Evolutionary conservation across 2,888 invertebrate genomes (phyloP).

Genomic region (Cheilosia pagana): DNA sequence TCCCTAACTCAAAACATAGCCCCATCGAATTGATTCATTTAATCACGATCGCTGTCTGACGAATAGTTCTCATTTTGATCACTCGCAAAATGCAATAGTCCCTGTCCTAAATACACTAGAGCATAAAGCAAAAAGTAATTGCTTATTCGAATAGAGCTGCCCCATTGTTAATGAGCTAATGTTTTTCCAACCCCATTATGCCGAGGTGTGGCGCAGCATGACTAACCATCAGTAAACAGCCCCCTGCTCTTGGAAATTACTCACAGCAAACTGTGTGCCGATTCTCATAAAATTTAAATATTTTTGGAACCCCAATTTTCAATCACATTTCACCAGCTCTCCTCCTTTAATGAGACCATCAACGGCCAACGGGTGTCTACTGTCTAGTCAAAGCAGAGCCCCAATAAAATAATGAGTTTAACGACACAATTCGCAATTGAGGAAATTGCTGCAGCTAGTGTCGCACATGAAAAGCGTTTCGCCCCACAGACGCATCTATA

Average conservation of each 20-base stretch:
- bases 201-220: slow-evolving; percentile 46
- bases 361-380: too few species aligned
- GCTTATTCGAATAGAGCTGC: slow-evolving; percentile 28
- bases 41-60: background rate
- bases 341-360: slow-evolving; percentile 25
- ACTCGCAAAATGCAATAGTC: background rate
- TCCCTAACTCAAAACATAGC: too few species aligned
- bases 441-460: slow-evolving; percentile 30
- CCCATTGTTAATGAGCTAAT: slow-evolving; percentile 10
- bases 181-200: slow-evolving; percentile 40
- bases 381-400: slow-evolving; percentile 12
- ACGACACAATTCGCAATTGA: slow-evolving; percentile 63
- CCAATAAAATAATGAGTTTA: background rate
- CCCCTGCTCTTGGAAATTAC: slow-evolving; percentile 6
- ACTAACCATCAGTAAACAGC: slow-evolving; percentile 3
- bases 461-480: background rate
- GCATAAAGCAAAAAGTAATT: slow-evolving; percentile 1
- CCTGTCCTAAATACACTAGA: background rate
- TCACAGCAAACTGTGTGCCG: background rate
- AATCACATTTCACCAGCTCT: slow-evolving; percentile 4
- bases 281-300: slow-evolving; percentile 16
- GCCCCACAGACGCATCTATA: slow-evolving; percentile 15
- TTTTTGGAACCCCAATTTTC: slow-evolving; percentile 42
- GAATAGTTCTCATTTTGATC: slow-evolving; percentile 6
- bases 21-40: too few species aligned